Evolutionary conservation across 2,113 vertebrate species (phyloP), one percentile per base, ranked within the genome.

Genomic region (Mesitornis unicolor): DNA sequence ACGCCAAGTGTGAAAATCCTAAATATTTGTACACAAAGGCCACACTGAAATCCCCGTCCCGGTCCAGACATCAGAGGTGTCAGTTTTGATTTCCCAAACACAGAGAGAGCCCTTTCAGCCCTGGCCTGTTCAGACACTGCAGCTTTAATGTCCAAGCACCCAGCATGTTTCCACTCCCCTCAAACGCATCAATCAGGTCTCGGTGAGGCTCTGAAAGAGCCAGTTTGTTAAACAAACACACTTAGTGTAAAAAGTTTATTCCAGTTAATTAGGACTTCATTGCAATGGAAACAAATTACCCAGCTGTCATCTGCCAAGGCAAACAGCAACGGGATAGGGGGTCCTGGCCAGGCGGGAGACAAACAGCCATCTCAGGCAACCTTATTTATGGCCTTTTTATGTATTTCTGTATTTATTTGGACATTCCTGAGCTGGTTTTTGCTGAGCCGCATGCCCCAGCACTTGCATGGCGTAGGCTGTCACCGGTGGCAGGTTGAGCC

Each of bases 181-280:
- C 76, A 45, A 84, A 95, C 73, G 97, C 97, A 97, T 97, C 98
- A 97, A 96, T 97, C 96, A 97, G 97, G 96, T 71, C 96, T 97
- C 92, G 68, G 82, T 96, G 91, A 94, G 97, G 96, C 97, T 97
- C 97, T 98, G 98, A 98, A 98, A 98, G 98, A 97, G 95, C 96
- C 94, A 97, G 98, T 98, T 98, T 97, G 96, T 97, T 98, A 98
- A 98, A 97, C 95, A 97, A 98, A 98, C 97, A 98, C 97, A 97
- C 97, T 97, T 98, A 98, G 98, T 98, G 97, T 97, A 98, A 98
- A 98, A 98, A 97, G 97, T 98, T 97, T 97, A 98, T 97, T 97
- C 96, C 98, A 98, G 96, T 97, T 98, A 98, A 98, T 98, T 97
- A 97, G 97, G 97, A 96, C 97, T 97, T 98, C 96, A 97, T 96